Evolutionary conservation across 1,140 invertebrate species (phyloP), one percentile per base, ranked within the genome.

Genomic region (Heliconius eleuchia): DNA sequence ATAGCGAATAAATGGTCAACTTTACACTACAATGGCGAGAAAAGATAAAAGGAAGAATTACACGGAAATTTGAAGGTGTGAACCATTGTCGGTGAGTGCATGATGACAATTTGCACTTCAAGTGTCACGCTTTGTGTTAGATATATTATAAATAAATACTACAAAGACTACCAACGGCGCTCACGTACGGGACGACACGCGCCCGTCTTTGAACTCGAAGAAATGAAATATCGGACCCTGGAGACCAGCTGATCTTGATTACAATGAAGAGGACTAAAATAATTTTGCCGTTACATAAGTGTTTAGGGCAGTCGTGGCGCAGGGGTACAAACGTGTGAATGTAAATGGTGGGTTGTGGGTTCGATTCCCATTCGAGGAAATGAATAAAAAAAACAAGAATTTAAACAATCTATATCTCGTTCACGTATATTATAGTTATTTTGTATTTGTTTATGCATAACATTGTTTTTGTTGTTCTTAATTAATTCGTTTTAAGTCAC

Each of bases 1-100:
- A 92, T 92, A 79, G 78, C 72, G 82, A 89, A 90, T 91, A 90
- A 92, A 94, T 93, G 89, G 90, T 81, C 84, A 89, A 87, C 86
- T 88, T 86, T 82, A 85, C 86, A 78, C 87, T 87, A 93, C 90
- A 92, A 94, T 91, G 78, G 85, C 84, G 30, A 82, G 83, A 83
- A 89, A 89, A 94, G 87, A 93, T 91, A 93, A 93, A 90, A 85
- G 89, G 78, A 84, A 89, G 90, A 91, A 93, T 93, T 94, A 94
- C 89, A 94, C 88, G 90, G 92, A 92, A 90, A 92, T 91, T 89
- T 90, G 77, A 81, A 88, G 88, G 90, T 88, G 88, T 91, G 86
- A 86, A 82, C 91, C 78, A 86, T 92, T 93, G 90, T 92, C 79
- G 84, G 81, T 76, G 85, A 55, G 83, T 90, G 87, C 85, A 90